These are phyloP conservation scores for Cygnus olor DNA, from an alignment of 2,797 vertebrate genomes.

Conservation along the genomic window DNA sequence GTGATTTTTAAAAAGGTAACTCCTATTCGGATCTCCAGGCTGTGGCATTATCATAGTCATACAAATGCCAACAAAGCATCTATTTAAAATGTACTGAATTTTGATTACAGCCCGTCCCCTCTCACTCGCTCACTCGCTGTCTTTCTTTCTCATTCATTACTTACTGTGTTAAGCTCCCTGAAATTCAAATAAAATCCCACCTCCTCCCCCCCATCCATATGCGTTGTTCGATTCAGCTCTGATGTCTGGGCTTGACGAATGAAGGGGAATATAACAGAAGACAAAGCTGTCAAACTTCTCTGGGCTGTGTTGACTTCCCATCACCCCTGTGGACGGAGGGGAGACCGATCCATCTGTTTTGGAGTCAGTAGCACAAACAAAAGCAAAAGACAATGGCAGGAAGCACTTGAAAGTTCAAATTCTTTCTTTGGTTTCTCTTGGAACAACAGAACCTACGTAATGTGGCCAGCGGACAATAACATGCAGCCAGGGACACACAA, in stretches of 20 bases:
- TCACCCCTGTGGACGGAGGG: background rate
- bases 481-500: background rate
- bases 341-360: conserved; percentile 72
- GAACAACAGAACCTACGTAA: conserved; percentile 50
- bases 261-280: conserved; percentile 41
- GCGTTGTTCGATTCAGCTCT: background rate
- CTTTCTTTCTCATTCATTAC: conserved; percentile 68
- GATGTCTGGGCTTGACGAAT: conserved; percentile 43
- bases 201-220: conserved; percentile 35
- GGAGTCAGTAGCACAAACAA: conserved; percentile 71
- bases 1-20: conserved; percentile 36
- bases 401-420: conserved; percentile 76
- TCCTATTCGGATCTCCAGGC: background rate
- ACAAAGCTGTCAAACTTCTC: conserved; percentile 59
- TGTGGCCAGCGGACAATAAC: background rate
- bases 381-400: conserved; percentile 74
- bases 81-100: conserved; percentile 63
- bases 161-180: conserved; percentile 68
- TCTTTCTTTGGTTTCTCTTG: conserved; percentile 67
- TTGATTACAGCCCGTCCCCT: conserved; percentile 43
- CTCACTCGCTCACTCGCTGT: background rate
- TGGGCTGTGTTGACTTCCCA: conserved; percentile 30
- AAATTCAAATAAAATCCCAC: conserved; percentile 67
- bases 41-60: conserved; percentile 38
- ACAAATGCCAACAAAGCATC: conserved; percentile 46